Conservation (phyloP, 2,888 invertebrate species). For the Raillietiella orientalis region DNA sequence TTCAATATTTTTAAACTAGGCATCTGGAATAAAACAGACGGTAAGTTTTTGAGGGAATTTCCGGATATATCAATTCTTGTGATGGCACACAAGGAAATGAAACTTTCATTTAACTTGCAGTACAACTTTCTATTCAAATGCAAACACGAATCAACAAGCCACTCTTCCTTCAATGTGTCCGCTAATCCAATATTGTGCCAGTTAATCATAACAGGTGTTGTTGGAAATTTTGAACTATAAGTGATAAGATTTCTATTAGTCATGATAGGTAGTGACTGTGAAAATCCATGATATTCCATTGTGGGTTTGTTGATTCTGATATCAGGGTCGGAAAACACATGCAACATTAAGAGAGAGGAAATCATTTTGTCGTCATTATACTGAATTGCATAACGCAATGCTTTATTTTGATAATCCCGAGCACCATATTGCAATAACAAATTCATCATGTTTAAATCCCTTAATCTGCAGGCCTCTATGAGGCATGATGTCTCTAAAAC, state of each 20-base stretch:
- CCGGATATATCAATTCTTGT: conserved; percentile 74
- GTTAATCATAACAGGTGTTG: conserved; percentile 44
- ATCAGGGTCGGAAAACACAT: conserved; percentile 63
- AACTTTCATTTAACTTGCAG: conserved; percentile 30
- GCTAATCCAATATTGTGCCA: conserved; percentile 58
- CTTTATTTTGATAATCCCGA: conserved; percentile 50
- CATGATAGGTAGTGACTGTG: background rate
- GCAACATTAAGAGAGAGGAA: conserved; percentile 48
- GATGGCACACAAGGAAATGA: conserved; percentile 51
- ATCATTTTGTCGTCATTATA: conserved; percentile 39
- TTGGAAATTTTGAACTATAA: conserved; percentile 37
- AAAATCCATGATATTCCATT: background rate
- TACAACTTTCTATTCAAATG: conserved; percentile 51
- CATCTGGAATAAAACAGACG: conserved; percentile 46
- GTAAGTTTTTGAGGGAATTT: conserved; percentile 47
- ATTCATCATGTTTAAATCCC: conserved; percentile 36
- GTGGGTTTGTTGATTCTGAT: conserved; percentile 39
- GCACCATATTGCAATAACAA: conserved; percentile 45
- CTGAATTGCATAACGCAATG: conserved; percentile 36
- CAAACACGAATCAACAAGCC: conserved; percentile 51
- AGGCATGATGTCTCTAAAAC: conserved; percentile 17
- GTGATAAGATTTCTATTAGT: conserved; percentile 2
- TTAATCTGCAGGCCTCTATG: conserved; percentile 30
- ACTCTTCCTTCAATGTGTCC: conserved; percentile 31
- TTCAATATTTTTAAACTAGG: conserved; percentile 48